Base-by-base conservation (phyloP, 2,888 invertebrate genomes). In the Tridacna crocea region DNA sequence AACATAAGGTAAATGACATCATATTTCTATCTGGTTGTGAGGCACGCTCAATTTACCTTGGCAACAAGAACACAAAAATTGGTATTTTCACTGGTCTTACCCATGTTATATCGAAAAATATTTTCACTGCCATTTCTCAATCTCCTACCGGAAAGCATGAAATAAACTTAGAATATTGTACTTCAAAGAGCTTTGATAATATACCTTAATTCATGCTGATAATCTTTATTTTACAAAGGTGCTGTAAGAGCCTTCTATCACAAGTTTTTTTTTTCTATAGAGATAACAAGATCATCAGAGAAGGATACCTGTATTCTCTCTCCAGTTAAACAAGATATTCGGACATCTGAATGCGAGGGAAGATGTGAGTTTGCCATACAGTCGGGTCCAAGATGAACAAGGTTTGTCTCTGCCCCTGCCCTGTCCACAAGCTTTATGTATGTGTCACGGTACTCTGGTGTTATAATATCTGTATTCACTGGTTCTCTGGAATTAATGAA, bases 301-400 rank as follows among this genome's bases (percentile, higher is more conserved):
- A 61, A n/a, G 6, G 12, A 70, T 77, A 93, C 93, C 92, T 91
- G 90, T 12, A 93, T 92, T 75, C 92, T 88, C 27, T 90, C 87
- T 10, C 89, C 87, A 47, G 90, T 91, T 13, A 94, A 87, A 58
- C 87, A 88, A 12, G 92, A 94, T 48, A 90, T 72, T 65, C 94
- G 94, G n/a, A 94, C 91, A 82, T 94, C 94, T 19, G 94, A 94
- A 82, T 94, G 94, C 22, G 93, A 91, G 3, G 94, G 94, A 36
- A 94, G 91, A 73, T 94, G 91, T 24, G 94, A 93, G 46, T 93
- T 92, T 19, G 92, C 89, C 24, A 94, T 92, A 79, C 90, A 88
- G 73, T 93, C 93, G 17, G 88, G 84, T 12, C 94, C 94, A n/a
- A 81, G 72, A 51, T 88, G 87, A 17, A 90, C 73, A 0, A 82